Evolutionary conservation across 1,140 invertebrate genomes (phyloP).

Genomic region (Pollicipes pollicipes): DNA sequence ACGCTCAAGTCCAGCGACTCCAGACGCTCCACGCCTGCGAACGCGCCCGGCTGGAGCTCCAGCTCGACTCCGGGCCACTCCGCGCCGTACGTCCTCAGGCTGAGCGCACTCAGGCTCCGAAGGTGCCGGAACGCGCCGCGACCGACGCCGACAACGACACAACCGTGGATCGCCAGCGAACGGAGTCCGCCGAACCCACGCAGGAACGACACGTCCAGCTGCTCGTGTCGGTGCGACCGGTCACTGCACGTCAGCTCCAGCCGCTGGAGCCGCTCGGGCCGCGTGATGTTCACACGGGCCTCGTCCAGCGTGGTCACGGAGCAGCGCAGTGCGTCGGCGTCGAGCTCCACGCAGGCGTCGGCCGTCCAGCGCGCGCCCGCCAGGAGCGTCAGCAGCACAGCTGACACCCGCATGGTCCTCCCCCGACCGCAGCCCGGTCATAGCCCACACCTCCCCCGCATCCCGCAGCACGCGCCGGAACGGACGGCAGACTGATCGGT

Average conservation of each 20-base stretch:
- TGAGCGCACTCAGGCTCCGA: conserved; percentile 36
- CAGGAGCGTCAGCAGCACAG: not conserved
- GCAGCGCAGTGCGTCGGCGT: not conserved
- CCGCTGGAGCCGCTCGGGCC: conserved; percentile 11
- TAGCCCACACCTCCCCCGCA: not conserved
- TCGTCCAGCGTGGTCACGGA: not conserved
- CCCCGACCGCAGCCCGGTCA: not conserved
- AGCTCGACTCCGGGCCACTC: conserved; percentile 44
- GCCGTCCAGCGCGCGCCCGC: too few relatives aligned
- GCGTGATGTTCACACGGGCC: not conserved
- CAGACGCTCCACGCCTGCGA: conserved; percentile 45
- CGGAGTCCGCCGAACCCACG: conserved; percentile 14
- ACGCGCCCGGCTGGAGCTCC: conserved; percentile 43
- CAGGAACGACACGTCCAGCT: conserved; percentile 12
- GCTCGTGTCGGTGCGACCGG: conserved; percentile 12
- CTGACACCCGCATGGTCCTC: not conserved
- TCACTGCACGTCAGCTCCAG: conserved; percentile 15
- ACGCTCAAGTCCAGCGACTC: conserved; percentile 42
- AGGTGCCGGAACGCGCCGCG: conserved; percentile 51
- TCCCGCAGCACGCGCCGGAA: not conserved
- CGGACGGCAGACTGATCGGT: not conserved
- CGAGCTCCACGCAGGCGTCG: not conserved
- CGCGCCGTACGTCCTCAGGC: conserved; percentile 68
- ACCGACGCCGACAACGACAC: conserved; percentile 16
- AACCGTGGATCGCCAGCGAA: conserved; percentile 15